Base-by-base conservation (phyloP, 2,888 invertebrate species). In the Coleophora deauratella region DNA sequence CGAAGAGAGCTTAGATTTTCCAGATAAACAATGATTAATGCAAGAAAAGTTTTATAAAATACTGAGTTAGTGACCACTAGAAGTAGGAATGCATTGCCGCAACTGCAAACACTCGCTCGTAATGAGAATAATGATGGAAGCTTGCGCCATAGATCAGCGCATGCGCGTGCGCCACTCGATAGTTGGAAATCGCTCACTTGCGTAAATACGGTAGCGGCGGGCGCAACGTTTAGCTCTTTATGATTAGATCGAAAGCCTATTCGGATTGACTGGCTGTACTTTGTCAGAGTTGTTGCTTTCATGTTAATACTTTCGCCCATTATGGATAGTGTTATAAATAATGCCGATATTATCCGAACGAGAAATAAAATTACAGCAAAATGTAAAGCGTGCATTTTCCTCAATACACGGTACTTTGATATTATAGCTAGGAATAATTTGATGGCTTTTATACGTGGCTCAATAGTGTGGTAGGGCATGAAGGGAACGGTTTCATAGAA, bases 91-190 rank as follows among this genome's bases (percentile, higher is more conserved):
- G 60, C 67, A 62, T 64, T 68, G 68, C 66, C 60, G 66, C 63
- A 66, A 69, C 65, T 65, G 63, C 61, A 52, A 63, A 66, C 70
- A 64, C 63, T 66, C 59, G 54, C 51, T 45, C 45, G 70, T 73
- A 78, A 76, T 77, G 72, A 73, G 72, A 74, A 76, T 79, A 79
- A 76, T 74, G 79, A 82, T 78, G 72, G 76, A 73, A 72, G 60
- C 65, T 77, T 77, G 69, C 75, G 72, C 70, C 74, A 76, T 64
- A 68, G 63, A 71, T 68, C 71, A 63, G 63, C 53, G 60, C 51
- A 66, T 74, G 76, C 75, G 79, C 71, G 75, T 74, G 62, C 67
- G 71, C 59, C 58, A 68, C 67, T 61, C 68, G 75, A 73, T 75
- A 63, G 69, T 68, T 71, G 69, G 67, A 73, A 75, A 74, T 72